Conservation (phyloP, 2,113 vertebrate genomes). For the Odocoileus hemionus region DNA sequence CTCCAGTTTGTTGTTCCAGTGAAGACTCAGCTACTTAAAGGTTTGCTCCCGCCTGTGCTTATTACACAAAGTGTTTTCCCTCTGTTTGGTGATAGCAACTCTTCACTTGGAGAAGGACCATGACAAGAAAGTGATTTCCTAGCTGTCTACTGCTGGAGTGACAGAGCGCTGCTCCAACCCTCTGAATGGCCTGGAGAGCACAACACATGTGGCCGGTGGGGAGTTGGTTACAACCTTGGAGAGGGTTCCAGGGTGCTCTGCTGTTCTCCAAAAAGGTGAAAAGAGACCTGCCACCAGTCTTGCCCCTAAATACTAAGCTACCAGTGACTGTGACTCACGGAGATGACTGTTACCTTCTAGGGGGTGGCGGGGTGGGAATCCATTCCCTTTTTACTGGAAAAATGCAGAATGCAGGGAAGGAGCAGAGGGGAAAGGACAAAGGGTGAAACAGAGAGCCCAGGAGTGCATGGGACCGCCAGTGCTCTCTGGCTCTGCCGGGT, state of each 20-base stretch:
- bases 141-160: background rate
- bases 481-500: background rate
- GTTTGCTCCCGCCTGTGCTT: background rate
- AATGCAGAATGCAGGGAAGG: background rate
- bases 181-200: background rate
- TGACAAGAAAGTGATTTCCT: background rate
- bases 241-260: background rate
- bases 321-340: background rate
- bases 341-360: background rate
- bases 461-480: background rate
- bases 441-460: background rate
- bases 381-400: background rate
- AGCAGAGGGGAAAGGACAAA: background rate
- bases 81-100: background rate
- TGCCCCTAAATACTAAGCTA: background rate
- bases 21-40: background rate
- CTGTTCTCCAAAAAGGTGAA: slow-evolving; percentile 9
- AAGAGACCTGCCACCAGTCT: background rate
- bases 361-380: background rate
- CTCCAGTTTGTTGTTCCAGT: background rate
- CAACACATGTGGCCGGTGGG: background rate
- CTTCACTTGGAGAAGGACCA: slow-evolving; percentile 14
- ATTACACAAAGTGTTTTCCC: background rate
- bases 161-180: background rate
- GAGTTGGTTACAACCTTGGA: background rate